Conservation (phyloP, 1,140 invertebrate genomes). For the Drosophila murphyi region DNA sequence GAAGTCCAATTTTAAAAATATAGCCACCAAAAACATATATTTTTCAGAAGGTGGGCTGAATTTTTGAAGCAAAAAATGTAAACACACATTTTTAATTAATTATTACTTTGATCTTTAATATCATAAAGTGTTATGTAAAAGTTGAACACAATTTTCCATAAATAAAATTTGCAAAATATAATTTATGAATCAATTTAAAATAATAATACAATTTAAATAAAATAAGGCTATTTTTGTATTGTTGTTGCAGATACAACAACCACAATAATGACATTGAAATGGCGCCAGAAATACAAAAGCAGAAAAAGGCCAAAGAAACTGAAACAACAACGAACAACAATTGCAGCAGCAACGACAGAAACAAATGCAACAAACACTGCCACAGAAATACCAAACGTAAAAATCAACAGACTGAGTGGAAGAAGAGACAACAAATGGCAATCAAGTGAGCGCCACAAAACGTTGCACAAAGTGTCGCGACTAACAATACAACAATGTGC, state of each 20-base stretch:
- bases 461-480: slow-evolving; percentile 57
- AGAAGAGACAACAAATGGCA: slow-evolving; percentile 47
- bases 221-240: background rate
- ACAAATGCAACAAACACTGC: slow-evolving; percentile 29
- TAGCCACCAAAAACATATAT: no score
- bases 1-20: no score
- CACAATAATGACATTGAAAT: slow-evolving; percentile 81
- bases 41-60: no score
- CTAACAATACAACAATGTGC: slow-evolving; percentile 59
- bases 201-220: background rate
- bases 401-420: slow-evolving; percentile 62
- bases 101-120: no score
- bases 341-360: slow-evolving; percentile 52
- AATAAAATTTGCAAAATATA: background rate
- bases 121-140: no score
- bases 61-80: no score
- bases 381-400: slow-evolving; percentile 42
- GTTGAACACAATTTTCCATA: no score
- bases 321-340: slow-evolving; percentile 63
- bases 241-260: slow-evolving; percentile 53
- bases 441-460: slow-evolving; percentile 65
- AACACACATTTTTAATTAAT: no score
- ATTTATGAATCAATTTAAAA: background rate
- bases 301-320: slow-evolving; percentile 81
- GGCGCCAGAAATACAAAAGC: slow-evolving; percentile 83